Conservation (phyloP, 2,797 vertebrate genomes). For the Chelon labrosus region DNA sequence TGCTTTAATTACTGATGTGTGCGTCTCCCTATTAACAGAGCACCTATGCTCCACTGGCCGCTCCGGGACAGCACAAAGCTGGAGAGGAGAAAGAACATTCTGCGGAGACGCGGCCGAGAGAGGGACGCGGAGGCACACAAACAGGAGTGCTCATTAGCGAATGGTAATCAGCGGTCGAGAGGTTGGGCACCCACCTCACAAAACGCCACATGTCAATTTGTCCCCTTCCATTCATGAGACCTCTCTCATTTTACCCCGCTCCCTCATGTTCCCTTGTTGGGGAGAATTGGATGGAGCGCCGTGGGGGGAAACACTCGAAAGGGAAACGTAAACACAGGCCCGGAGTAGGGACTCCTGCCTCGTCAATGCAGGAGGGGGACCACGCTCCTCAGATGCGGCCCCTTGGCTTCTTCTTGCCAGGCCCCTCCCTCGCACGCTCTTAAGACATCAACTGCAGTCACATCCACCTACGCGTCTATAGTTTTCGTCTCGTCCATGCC, state of each 20-base stretch:
- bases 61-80: conserved; percentile 78
- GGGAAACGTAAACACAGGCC: conserved; percentile 80
- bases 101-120: conserved; percentile 58
- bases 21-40: conserved; percentile 83
- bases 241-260: conserved; percentile 62
- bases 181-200: conserved; percentile 82
- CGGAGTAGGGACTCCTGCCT: conserved; percentile 57
- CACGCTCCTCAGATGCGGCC: conserved; percentile 57
- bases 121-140: conserved; percentile 68
- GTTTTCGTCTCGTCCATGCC: background rate
- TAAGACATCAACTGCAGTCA: background rate
- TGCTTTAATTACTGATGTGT: conserved; percentile 90
- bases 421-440: conserved; percentile 13
- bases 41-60: conserved; percentile 80
- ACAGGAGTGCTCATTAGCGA: conserved; percentile 85
- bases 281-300: conserved; percentile 77
- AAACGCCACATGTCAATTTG: conserved; percentile 88
- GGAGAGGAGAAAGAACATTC: conserved; percentile 73
- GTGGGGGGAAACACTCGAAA: conserved; percentile 79
- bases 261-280: conserved; percentile 69
- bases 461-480: background rate
- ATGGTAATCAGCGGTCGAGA: conserved; percentile 87
- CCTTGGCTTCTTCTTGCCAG: conserved; percentile 34
- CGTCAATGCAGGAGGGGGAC: conserved; percentile 33
- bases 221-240: conserved; percentile 77